These are phyloP conservation scores for Rhinichthys klamathensis DNA, from an alignment of 2,113 vertebrate species.

Conservation along the genomic window DNA sequence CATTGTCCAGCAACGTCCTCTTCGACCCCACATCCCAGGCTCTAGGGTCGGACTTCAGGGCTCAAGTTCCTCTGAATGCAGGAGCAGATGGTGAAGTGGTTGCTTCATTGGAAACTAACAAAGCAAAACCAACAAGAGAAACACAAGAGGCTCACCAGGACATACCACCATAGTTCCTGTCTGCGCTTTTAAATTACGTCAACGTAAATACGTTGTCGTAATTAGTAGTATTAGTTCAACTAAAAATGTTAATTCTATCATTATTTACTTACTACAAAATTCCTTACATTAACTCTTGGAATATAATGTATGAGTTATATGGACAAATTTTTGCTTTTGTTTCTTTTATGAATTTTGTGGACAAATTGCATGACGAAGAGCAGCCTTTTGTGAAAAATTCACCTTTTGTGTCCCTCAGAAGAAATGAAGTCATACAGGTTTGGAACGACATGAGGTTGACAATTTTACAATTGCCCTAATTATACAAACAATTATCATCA, in stretches of 20 bases:
- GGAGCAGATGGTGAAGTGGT: constrained; percentile 74
- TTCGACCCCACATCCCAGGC: constrained; percentile 54
- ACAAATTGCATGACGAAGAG: not conserved
- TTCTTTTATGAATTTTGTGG: not conserved
- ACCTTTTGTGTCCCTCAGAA: not conserved
- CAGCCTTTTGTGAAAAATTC: not conserved
- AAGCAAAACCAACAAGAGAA: constrained; percentile 53
- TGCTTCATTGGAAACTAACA: constrained; percentile 66
- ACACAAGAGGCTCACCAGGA: constrained; percentile 31
- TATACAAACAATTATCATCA: not conserved
- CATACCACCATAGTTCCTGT: constrained; percentile 35
- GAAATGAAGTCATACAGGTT: not conserved
- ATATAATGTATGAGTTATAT: not conserved
- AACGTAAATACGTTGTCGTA: too few relatives aligned
- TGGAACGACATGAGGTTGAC: not conserved
- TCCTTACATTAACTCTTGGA: too few relatives aligned
- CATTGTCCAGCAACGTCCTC: constrained; percentile 62
- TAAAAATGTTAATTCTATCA: not conserved
- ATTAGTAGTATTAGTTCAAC: not conserved
- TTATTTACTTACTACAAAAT: not conserved
- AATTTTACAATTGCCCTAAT: too few relatives aligned
- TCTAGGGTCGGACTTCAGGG: constrained; percentile 53
- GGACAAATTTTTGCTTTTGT: not conserved
- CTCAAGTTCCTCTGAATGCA: constrained; percentile 64
- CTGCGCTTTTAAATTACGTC: constrained; percentile 25